Base-by-base conservation (phyloP, 2,797 vertebrate genomes). In the Scolopax bukidnonensis region DNA sequence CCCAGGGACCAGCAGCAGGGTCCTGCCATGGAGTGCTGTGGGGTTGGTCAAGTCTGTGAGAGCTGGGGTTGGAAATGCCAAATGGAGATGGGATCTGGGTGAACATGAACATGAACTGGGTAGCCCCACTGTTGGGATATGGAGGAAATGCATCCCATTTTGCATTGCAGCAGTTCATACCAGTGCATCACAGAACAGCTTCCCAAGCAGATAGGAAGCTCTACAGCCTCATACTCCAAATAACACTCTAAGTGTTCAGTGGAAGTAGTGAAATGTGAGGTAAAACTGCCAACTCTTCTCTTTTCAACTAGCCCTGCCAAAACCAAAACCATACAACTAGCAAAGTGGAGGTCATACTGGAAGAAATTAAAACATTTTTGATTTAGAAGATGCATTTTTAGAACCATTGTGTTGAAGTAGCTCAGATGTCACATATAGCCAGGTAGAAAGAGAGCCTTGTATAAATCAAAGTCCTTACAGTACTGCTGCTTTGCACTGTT, bases 381-480 rank as follows among this genome's bases (percentile, higher is more conserved):
- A 53, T 87, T 53, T 64, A 67, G 27, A 61, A 79, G 57, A 69
- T 28, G 12, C 2, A 5, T 45, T 83, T 87, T 87, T 50, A 67
- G 51, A 89, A 27, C 9, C 11, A 77, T 56, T 40, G 6, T 80
- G 21, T 68, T 86, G 63, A 65, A 92, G 57, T 79, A 61, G 38
- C 30, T 93, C 25, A 61, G 15, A 24, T 67, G 25, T 32, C 32
- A 27, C 0, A 0, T 57, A 19, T 6, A 30, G 56, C 25, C 21
- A 43, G 41, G 5, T 67, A 77, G 32, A 40, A 74, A 51, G 4
- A 7, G 3, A 60, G 25, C 21, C 24, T 59, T 61, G 10, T 76
- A 53, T 28, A 78, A 86, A 57, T 18, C 14, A 1, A 48, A 53
- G 18, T 76, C 48, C 16, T 30, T n/a, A 18, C 19, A 74, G 9